phyloP scores from a whole-genome alignment of 1,140 invertebrate species.

The Helicoverpa armigera region DNA sequence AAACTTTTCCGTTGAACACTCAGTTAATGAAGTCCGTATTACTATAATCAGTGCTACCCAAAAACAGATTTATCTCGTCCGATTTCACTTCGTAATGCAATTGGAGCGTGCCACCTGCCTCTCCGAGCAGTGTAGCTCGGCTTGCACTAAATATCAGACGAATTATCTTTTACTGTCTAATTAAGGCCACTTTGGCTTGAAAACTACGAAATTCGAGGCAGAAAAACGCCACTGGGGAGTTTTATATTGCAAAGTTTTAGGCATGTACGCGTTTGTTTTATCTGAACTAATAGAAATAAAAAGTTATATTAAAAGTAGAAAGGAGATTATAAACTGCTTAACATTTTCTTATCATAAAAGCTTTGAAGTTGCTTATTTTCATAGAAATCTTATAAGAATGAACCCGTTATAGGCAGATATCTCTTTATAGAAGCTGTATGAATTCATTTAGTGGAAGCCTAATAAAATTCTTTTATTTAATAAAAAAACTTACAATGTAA shows the following conservation, averaged over 20 bases:
- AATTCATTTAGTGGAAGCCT: neutral
- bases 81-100: constrained; percentile 73
- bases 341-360: too few relatives aligned
- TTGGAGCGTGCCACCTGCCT: constrained; percentile 74
- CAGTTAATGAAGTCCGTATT: constrained; percentile 42
- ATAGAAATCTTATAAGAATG: too few relatives aligned
- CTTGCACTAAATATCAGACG: constrained; percentile 53
- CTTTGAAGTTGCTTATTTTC: too few relatives aligned
- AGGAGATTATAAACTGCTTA: too few relatives aligned
- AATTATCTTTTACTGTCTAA: constrained; percentile 47
- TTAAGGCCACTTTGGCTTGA: constrained; percentile 31
- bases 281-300: neutral
- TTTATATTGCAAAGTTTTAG: neutral
- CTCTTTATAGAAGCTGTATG: neutral
- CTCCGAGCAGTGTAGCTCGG: constrained; percentile 57
- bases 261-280: neutral
- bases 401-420: neutral
- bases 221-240: neutral
- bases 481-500: constrained; percentile 1
- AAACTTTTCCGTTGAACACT: constrained; percentile 5
- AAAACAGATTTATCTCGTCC: constrained; percentile 68
- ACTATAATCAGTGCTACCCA: constrained; percentile 73
- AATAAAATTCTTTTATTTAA: neutral
- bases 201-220: constrained; percentile 17
- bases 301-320: neutral